Evolutionary conservation across 1,140 invertebrate species (phyloP), one percentile per base, ranked within the genome.

Genomic region (Colletes gigas): DNA sequence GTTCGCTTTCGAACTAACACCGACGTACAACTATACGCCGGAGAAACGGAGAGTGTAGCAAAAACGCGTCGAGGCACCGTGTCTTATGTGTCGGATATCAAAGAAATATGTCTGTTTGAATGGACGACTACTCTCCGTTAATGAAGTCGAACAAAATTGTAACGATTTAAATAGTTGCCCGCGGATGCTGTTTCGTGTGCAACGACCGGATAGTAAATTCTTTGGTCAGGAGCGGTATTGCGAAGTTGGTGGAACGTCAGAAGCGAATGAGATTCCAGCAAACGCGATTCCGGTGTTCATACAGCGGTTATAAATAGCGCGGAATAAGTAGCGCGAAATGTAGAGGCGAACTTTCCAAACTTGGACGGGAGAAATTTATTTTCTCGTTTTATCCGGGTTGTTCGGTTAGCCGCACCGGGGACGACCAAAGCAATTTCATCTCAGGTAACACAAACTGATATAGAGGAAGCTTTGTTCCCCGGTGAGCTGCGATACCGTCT

Each of bases 371-470:
- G 60, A 60, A 63, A 71, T 78, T 63, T 78, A 78, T 78, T 71
- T 71, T 63, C 76, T 54, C 30, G 67, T 71, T 78, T 71, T 54
- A 30, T 76, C 9, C 39, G n/a, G n/a, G 30, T 15, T 30, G 62
- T 50, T 41, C 67, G 76, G 68, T 71, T 78, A 71, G 68, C 67
- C 76, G 30, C 7, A 4, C 17, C 21, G 15, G 9, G 19, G 39
- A 47, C 50, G 68, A 39, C 57, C 47, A 15, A 72, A 65, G 77
- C 59, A 78, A 78, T 78, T 78, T 78, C 77, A 72, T 78, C 77
- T 72, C 77, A 72, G 77, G 59, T 78, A 78, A 72, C 77, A 21
- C 77, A 72, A 78, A 72, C 77, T 78, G 77, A 78, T 78, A 78
- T 55, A 77, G 75, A 70, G 65, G 55, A 75, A 77, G 75, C 75